phyloP scores from a whole-genome alignment of 2,113 vertebrate genomes.

The Madoqua kirkii region DNA sequence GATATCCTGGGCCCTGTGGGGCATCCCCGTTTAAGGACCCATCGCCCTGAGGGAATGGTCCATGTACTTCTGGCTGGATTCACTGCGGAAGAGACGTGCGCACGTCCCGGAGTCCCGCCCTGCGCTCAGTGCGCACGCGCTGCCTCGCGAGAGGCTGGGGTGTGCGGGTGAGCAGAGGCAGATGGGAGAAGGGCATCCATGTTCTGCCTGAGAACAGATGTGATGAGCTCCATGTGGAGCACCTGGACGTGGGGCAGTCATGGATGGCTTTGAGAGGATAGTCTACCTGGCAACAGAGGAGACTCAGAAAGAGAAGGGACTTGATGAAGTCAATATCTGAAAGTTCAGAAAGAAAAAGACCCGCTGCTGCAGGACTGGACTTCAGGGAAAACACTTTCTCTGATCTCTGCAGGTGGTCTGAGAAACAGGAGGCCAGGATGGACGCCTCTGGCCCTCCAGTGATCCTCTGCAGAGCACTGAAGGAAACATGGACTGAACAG shows the following conservation, averaged over 20 bases:
- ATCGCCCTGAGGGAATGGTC: neutral
- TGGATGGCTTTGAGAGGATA: fast-evolving
- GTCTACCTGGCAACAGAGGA: too few relatives aligned
- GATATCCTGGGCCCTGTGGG: neutral
- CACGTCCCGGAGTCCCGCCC: neutral
- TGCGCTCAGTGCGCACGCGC: neutral
- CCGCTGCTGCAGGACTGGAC: fast-evolving
- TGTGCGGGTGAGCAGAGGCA: neutral
- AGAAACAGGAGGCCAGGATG: too few relatives aligned
- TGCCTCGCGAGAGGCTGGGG: fast-evolving
- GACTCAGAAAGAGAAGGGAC: neutral
- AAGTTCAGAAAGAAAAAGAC: neutral
- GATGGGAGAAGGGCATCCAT: fast-evolving
- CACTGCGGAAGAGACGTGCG: fast-evolving
- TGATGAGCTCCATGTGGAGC: fast-evolving
- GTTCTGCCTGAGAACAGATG: neutral
- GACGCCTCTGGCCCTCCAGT: neutral
- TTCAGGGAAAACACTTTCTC: neutral
- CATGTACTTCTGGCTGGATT: fast-evolving
- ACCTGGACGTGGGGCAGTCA: too few relatives aligned
- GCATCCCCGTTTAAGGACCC: neutral
- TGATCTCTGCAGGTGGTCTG: too few relatives aligned
- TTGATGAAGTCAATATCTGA: too few relatives aligned
- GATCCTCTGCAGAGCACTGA: neutral
- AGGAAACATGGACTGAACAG: too few relatives aligned